Evolutionary conservation across 2,888 invertebrate species (phyloP).

Genomic region (Drosophila maculinotata): DNA sequence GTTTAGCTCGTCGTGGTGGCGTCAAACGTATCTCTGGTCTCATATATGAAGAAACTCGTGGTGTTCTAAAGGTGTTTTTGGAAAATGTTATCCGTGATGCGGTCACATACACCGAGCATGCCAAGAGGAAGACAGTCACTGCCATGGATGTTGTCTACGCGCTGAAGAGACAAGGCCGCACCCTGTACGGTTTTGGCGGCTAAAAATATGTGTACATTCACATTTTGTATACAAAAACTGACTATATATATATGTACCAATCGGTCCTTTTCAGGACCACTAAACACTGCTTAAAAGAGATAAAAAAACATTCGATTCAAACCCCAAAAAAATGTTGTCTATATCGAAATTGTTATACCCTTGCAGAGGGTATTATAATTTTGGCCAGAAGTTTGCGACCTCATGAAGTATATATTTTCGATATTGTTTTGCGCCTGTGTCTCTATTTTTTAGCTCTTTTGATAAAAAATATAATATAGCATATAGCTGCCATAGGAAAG

Average conservation of each 20-base stretch:
- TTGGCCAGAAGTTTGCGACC: too few relatives aligned
- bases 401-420: too few relatives aligned
- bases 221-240: too few relatives aligned
- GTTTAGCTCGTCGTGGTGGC: conserved; percentile 89
- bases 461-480: too few relatives aligned
- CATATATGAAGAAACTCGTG: conserved; percentile 92
- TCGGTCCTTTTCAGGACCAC: conserved; percentile 44
- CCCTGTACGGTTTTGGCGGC: conserved; percentile 86
- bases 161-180: conserved; percentile 91
- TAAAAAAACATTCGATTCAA: conserved; percentile 1
- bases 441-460: too few relatives aligned
- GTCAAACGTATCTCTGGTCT: conserved; percentile 90
- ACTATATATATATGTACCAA: conserved; percentile 10
- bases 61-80: conserved; percentile 88
- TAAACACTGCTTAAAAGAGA: neutral
- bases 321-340: too few relatives aligned
- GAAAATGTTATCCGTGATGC: conserved; percentile 92
- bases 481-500: too few relatives aligned
- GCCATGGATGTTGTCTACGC: conserved; percentile 95
- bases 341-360: too few relatives aligned
- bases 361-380: too few relatives aligned
- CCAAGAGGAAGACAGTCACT: conserved; percentile 93
- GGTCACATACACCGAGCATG: conserved; percentile 92
- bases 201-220: neutral
- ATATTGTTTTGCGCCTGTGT: too few relatives aligned